Conservation (phyloP, 2,888 invertebrate genomes). For the Oligia strigilis region DNA sequence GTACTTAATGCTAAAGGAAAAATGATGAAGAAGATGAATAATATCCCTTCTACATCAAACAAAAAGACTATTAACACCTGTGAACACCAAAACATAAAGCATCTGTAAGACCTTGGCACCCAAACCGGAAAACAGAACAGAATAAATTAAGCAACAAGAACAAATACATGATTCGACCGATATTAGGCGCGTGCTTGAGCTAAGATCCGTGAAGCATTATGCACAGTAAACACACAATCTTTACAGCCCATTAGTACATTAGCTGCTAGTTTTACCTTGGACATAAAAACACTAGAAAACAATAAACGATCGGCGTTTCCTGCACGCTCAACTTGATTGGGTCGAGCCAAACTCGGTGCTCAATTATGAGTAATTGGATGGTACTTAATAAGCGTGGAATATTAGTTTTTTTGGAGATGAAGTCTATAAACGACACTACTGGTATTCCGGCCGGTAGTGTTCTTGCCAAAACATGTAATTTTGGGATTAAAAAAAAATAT, state of each 20-base stretch:
- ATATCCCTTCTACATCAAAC: neutral
- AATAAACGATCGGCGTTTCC: constrained; percentile 68
- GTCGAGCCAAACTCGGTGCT: constrained; percentile 30
- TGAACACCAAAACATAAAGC: constrained; percentile 35
- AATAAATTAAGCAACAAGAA: constrained; percentile 38
- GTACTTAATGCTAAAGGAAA: neutral
- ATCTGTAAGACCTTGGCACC: constrained; percentile 51
- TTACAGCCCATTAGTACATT: constrained; percentile 48
- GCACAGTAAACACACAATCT: constrained; percentile 46
- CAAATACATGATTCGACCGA: constrained; percentile 17
- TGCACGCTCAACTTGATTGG: constrained; percentile 62
- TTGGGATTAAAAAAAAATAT: neutral
- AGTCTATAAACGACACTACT: neutral
- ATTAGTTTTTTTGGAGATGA: constrained; percentile 35
- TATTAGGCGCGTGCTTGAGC: constrained; percentile 42
- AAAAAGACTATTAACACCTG: constrained; percentile 18
- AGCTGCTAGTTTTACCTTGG: constrained; percentile 67
- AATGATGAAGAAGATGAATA: neutral
- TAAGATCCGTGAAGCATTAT: constrained; percentile 42
- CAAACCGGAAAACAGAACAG: constrained; percentile 50
- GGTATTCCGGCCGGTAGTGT: too few species aligned
- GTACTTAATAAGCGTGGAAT: constrained; percentile 40
- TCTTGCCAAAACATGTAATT: neutral
- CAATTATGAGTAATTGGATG: constrained; percentile 45
- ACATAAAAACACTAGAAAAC: constrained; percentile 69